phyloP scores from a whole-genome alignment of 2,888 invertebrate genomes.

The Philhelius pedissequus region DNA sequence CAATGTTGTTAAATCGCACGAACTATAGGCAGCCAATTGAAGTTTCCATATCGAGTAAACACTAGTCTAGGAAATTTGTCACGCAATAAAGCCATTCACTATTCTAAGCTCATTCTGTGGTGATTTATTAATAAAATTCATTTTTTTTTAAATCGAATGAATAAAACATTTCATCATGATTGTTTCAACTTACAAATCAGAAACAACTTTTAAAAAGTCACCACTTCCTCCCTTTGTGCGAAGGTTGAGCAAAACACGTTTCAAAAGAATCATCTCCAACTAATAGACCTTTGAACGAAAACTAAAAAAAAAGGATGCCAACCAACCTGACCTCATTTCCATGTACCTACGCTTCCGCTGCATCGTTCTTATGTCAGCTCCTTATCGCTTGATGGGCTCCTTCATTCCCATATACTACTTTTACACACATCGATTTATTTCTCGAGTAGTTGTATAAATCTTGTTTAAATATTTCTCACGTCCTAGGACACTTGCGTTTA shows the following conservation, averaged over 20 bases:
- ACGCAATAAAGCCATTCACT: too few relatives aligned
- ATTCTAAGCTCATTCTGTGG: too few relatives aligned
- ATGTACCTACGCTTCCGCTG: slow-evolving; percentile 2
- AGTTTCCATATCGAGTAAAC: too few relatives aligned
- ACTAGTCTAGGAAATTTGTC: too few relatives aligned
- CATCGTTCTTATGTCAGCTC: slow-evolving; percentile 7
- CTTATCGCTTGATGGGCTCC: slow-evolving; percentile 11
- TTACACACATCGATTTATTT: background rate
- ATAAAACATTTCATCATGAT: background rate
- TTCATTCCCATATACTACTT: background rate
- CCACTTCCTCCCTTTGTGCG: background rate
- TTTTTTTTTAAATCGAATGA: background rate
- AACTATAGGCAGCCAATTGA: too few relatives aligned
- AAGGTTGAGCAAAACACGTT: background rate
- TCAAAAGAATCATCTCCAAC: background rate
- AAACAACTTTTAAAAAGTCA: background rate
- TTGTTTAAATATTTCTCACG: background rate
- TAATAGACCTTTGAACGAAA: background rate
- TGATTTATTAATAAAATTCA: too few relatives aligned
- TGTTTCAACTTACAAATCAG: background rate
- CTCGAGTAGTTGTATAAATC: background rate
- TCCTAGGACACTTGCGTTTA: background rate
- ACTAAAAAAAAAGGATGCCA: background rate
- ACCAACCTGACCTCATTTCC: slow-evolving; percentile 9
- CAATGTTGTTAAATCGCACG: too few relatives aligned